Percentiles rank a stretch among this genome's conserved stretches.
Evolutionary conservation across 2,888 invertebrate species (phyloP).

Genomic region (Sceliomorpha sp.): DNA sequence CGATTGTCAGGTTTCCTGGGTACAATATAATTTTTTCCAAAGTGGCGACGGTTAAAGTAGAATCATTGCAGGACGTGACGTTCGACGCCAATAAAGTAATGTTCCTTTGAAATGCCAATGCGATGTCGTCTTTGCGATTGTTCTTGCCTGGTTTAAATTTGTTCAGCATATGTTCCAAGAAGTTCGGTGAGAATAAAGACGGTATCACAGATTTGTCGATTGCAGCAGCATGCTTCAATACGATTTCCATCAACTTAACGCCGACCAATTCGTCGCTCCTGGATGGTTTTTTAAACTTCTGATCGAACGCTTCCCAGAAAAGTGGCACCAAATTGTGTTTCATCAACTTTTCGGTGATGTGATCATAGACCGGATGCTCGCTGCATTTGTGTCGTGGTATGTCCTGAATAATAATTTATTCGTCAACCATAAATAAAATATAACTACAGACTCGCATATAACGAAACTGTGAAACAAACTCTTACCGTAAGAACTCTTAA

Average conservation of each 20-base stretch:
- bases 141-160: conserved; percentile 84
- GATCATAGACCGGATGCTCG: conserved; percentile 85
- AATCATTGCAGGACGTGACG: no score
- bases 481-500: conserved; percentile 85
- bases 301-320: conserved; percentile 83
- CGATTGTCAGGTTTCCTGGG: conserved; percentile 88
- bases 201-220: conserved; percentile 82
- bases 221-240: conserved; percentile 82
- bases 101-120: no score
- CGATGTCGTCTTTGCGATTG: conserved; percentile 83
- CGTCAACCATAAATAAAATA: no score
- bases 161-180: conserved; percentile 84
- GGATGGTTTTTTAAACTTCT: conserved; percentile 81
- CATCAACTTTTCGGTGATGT: conserved; percentile 82
- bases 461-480: conserved; percentile 26
- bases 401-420: no score
- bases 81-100: no score
- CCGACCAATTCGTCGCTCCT: conserved; percentile 84
- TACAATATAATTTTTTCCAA: conserved; percentile 85
- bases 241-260: conserved; percentile 83
- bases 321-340: conserved; percentile 81
- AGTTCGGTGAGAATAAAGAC: conserved; percentile 84
- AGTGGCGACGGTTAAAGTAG: conserved; percentile 81
- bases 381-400: conserved; percentile 83
- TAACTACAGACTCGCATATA: no score